These are phyloP conservation scores for Cepaea hortensis DNA, from an alignment of 2,888 invertebrate genomes.

Conservation along the genomic window DNA sequence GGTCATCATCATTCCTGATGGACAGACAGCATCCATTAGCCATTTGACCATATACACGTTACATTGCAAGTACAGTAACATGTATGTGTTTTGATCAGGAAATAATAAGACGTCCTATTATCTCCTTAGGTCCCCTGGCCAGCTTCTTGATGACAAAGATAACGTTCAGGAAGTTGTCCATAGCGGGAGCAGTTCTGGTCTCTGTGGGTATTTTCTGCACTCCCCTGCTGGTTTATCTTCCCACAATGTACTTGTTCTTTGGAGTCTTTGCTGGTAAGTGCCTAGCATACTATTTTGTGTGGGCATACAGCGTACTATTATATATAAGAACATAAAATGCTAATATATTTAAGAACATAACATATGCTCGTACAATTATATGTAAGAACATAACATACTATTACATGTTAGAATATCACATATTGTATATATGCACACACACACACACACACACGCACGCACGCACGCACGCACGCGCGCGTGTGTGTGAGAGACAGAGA, in stretches of 20 bases:
- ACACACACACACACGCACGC: neutral
- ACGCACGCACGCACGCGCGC: neutral
- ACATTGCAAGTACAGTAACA: too few relatives aligned
- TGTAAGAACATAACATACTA: neutral
- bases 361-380: neutral
- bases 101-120: neutral
- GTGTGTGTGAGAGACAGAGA: too few relatives aligned
- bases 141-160: constrained; percentile 54
- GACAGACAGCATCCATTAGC: too few relatives aligned
- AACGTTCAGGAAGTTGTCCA: constrained; percentile 47
- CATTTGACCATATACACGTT: too few relatives aligned
- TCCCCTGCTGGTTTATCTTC: constrained; percentile 49
- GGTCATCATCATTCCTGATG: too few relatives aligned
- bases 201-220: constrained; percentile 50
- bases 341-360: too few relatives aligned
- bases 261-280: constrained; percentile 55
- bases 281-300: too few relatives aligned
- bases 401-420: neutral
- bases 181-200: constrained; percentile 53
- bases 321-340: too few relatives aligned
- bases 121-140: constrained; percentile 52
- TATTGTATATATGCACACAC: neutral
- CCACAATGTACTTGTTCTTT: constrained; percentile 52
- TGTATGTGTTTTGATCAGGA: too few relatives aligned
- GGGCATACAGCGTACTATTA: too few relatives aligned